Conservation (phyloP, 2,888 invertebrate genomes). For the Rambutsinella grinnellia region DNA sequence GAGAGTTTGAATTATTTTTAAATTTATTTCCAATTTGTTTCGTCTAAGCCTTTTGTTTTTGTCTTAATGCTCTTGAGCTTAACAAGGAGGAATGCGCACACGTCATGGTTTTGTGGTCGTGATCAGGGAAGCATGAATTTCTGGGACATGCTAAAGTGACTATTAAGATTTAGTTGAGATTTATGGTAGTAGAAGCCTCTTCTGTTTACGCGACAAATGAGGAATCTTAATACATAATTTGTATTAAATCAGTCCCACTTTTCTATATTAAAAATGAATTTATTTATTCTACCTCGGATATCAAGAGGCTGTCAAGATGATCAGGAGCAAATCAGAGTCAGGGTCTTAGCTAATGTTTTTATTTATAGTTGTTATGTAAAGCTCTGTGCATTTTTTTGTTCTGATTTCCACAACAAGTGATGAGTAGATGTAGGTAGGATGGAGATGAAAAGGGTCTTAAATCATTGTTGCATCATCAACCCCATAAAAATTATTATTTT, state of each 20-base stretch:
- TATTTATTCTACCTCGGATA: slow-evolving; percentile 37
- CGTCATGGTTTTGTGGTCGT: slow-evolving; percentile 30
- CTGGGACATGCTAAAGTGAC: too few species aligned
- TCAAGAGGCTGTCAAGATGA: slow-evolving; percentile 21
- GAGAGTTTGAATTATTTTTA: too few species aligned
- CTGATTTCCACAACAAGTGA: slow-evolving; percentile 7
- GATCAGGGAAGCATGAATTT: slow-evolving; percentile 20
- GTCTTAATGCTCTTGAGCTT: too few species aligned
- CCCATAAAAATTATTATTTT: background rate
- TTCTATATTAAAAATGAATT: background rate
- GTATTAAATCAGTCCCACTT: slow-evolving; percentile 22
- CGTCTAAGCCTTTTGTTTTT: too few species aligned
- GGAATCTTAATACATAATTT: too few species aligned
- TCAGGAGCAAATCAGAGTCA: slow-evolving; percentile 46
- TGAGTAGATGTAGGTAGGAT: background rate
- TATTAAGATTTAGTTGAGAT: too few species aligned
- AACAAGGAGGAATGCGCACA: too few species aligned
- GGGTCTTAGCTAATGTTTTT: slow-evolving; percentile 26
- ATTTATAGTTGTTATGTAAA: slow-evolving; percentile 7
- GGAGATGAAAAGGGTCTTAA: background rate
- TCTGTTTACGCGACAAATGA: too few species aligned
- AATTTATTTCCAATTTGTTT: too few species aligned
- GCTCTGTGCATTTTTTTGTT: slow-evolving; percentile 3
- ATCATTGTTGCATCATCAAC: slow-evolving; percentile 15
- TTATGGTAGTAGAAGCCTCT: too few species aligned